These are phyloP conservation scores for Micrasema minimum DNA, from an alignment of 1,140 invertebrate species.

Conservation along the genomic window DNA sequence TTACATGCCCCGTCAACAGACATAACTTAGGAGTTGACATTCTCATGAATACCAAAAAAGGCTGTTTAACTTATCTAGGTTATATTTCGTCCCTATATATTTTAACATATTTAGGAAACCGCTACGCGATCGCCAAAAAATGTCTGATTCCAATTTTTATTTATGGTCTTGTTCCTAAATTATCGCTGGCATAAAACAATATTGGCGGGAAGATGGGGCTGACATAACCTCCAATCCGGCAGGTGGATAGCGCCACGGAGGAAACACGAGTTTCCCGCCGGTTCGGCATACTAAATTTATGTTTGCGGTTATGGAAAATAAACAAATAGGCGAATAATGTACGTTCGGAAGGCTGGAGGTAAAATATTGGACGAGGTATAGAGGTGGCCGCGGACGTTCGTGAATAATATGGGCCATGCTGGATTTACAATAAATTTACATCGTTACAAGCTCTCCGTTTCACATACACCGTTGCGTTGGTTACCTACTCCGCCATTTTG, in stretches of 20 bases:
- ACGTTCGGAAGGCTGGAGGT: conserved; percentile 41
- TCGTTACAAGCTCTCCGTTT: conserved; percentile 15
- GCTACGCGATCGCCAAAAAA: conserved; percentile 33
- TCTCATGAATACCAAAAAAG: conserved; percentile 24
- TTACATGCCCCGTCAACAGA: no score
- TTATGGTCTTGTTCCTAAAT: conserved; percentile 45
- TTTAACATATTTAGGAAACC: conserved; percentile 28
- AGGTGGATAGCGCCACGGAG: conserved; percentile 35
- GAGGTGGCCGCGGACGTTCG: conserved; percentile 37
- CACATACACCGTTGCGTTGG: no score
- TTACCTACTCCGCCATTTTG: not conserved
- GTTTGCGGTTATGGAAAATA: conserved; percentile 52
- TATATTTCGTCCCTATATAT: conserved; percentile 16
- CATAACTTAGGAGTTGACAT: conserved; percentile 11
- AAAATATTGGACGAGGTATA: conserved; percentile 47
- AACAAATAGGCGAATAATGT: conserved; percentile 53
- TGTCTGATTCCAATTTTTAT: conserved; percentile 43
- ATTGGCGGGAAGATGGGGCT: conserved; percentile 47
- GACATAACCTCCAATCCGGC: conserved; percentile 44
- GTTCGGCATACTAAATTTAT: conserved; percentile 52
- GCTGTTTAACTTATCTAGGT: conserved; percentile 25
- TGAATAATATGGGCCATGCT: conserved; percentile 36
- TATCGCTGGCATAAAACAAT: conserved; percentile 51
- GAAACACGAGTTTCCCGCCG: conserved; percentile 49
- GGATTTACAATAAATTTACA: conserved; percentile 35